phyloP scores from a whole-genome alignment of 2,888 invertebrate genomes.

The Eupeodes luniger region DNA sequence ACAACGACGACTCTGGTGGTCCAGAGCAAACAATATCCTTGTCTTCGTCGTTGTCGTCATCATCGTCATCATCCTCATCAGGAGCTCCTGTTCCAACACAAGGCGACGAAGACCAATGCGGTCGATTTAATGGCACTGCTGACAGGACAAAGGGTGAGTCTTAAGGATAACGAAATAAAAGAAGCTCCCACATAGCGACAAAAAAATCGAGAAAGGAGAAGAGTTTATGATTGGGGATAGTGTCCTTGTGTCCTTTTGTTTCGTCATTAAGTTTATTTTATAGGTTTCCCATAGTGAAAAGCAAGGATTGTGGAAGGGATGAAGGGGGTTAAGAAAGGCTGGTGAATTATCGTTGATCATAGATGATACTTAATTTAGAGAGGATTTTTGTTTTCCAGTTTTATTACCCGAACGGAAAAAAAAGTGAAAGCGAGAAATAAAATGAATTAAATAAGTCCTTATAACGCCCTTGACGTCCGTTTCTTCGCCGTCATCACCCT shows the following conservation, averaged over 20 bases:
- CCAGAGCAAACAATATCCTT: not conserved
- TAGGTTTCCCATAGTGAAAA: slow-evolving; percentile 21
- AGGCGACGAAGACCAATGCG: slow-evolving; percentile 44
- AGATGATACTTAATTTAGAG: slow-evolving; percentile 66
- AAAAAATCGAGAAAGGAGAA: not conserved
- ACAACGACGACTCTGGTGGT: not conserved
- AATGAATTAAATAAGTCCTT: slow-evolving; percentile 26
- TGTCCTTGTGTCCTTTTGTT: slow-evolving; percentile 66
- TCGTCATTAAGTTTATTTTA: slow-evolving; percentile 63
- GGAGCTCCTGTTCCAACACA: not conserved
- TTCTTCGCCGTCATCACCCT: not conserved
- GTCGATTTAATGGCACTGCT: slow-evolving; percentile 59
- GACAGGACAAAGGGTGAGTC: slow-evolving; percentile 68
- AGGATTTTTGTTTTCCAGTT: slow-evolving; percentile 47
- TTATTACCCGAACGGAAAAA: slow-evolving; percentile 42
- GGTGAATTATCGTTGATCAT: slow-evolving; percentile 59
- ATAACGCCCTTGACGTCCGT: not conserved
- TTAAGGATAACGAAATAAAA: slow-evolving; percentile 27
- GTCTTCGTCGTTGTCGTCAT: not conserved
- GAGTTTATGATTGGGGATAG: slow-evolving; percentile 55
- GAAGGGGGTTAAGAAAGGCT: not conserved
- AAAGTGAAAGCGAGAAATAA: not conserved
- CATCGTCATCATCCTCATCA: not conserved
- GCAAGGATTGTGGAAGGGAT: too few relatives aligned
- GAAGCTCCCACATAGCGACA: not conserved